Percentiles rank a stretch among this genome's conserved stretches.
These are phyloP conservation scores for Ectemnius lituratus DNA, from an alignment of 2,888 invertebrate genomes.

Conservation along the genomic window DNA sequence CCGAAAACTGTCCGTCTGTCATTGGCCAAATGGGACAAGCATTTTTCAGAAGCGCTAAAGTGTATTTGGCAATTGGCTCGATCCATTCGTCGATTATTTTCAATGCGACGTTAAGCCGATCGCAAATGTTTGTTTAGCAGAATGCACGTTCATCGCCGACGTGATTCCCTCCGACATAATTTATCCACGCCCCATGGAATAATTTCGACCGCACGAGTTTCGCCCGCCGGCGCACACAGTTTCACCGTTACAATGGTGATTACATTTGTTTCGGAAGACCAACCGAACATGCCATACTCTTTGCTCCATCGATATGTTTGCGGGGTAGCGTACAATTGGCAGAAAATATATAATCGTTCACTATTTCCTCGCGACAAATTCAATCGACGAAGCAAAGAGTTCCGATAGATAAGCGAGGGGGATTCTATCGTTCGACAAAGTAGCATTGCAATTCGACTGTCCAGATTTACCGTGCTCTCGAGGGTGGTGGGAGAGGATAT, in stretches of 20 bases:
- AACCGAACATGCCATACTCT: slow-evolving; percentile 2
- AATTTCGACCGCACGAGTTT: slow-evolving; percentile 50
- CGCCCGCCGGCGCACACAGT: slow-evolving; percentile 4
- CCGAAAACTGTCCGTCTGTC: too few relatives aligned
- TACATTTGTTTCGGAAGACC: slow-evolving; percentile 15
- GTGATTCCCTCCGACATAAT: slow-evolving; percentile 57
- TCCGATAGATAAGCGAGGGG: background rate
- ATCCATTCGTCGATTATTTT: slow-evolving; percentile 46
- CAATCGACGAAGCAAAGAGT: background rate
- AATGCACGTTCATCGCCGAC: slow-evolving; percentile 25
- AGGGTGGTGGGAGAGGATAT: slow-evolving; percentile 15
- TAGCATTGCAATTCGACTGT: too few relatives aligned
- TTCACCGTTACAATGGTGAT: background rate
- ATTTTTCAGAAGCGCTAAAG: too few relatives aligned
- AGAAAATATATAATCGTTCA: background rate
- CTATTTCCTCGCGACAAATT: background rate
- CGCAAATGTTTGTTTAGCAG: slow-evolving; percentile 50
- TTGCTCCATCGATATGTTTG: background rate
- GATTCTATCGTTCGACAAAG: too few relatives aligned
- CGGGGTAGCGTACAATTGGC: background rate
- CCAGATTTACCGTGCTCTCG: background rate
- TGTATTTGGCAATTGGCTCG: slow-evolving; percentile 19
- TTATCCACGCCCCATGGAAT: slow-evolving; percentile 60
- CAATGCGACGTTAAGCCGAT: slow-evolving; percentile 52
- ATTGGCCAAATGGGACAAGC: too few relatives aligned